Percentiles rank a stretch among this genome's conserved stretches.
Evolutionary conservation across 2,113 vertebrate genomes (phyloP).

Genomic region (Saccopteryx bilineata): DNA sequence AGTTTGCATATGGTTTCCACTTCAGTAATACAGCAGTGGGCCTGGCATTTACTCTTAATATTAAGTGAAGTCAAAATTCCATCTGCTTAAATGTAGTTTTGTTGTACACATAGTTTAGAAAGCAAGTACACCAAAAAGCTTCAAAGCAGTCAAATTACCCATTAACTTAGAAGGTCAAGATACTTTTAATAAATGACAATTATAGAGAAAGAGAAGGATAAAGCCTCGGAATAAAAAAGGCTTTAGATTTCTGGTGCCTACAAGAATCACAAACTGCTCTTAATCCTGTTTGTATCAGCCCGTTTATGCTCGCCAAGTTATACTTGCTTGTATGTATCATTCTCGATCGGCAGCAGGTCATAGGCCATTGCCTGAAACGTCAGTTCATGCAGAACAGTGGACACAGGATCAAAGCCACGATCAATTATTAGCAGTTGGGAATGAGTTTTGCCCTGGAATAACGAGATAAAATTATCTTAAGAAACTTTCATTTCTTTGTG

Average conservation of each 20-base stretch:
- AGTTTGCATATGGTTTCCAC: constrained; percentile 45
- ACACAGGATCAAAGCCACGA: constrained; percentile 96
- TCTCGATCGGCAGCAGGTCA: constrained; percentile 96
- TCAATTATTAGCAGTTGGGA: constrained; percentile 97
- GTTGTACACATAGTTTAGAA: constrained; percentile 14
- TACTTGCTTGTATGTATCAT: constrained; percentile 96
- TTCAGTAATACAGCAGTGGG: background rate
- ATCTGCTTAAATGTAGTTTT: constrained; percentile 40
- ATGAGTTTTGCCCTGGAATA: constrained; percentile 94
- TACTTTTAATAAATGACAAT: constrained; percentile 22
- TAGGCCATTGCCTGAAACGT: constrained; percentile 99
- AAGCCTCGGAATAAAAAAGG: constrained; percentile 32
- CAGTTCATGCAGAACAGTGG: constrained; percentile 96
- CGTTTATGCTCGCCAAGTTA: constrained; percentile 57
- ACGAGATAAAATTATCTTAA: constrained; percentile 75
- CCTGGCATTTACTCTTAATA: constrained; percentile 22
- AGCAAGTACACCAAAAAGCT: constrained; percentile 43
- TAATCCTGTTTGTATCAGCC: constrained; percentile 6
- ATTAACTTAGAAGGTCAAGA: constrained; percentile 57
- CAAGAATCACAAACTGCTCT: background rate
- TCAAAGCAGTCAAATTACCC: constrained; percentile 29
- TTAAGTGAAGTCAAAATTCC: constrained; percentile 13
- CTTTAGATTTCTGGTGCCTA: background rate
- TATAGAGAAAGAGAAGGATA: background rate
- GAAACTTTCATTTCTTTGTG: constrained; percentile 61